These are phyloP conservation scores for Pardosa pseudoannulata DNA, from an alignment of 2,888 invertebrate species.

Conservation along the genomic window DNA sequence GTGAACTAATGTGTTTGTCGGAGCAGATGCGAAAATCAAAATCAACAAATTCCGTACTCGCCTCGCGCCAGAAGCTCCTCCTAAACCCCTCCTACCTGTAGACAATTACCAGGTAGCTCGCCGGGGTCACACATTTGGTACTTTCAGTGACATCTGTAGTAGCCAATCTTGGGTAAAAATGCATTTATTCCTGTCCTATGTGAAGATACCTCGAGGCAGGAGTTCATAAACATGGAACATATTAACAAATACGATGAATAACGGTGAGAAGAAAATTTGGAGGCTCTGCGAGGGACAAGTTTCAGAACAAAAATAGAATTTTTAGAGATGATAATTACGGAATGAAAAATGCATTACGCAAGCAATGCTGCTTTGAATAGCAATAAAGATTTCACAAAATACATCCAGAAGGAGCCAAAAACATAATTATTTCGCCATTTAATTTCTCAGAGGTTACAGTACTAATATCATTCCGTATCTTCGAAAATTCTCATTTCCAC, in stretches of 20 bases:
- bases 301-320: background rate
- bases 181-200: conserved; percentile 25
- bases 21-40: conserved; percentile 27
- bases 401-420: too few species aligned
- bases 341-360: background rate
- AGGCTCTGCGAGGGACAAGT: background rate
- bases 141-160: conserved; percentile 58
- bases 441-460: too few species aligned
- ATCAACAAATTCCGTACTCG: conserved; percentile 47
- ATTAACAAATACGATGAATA: background rate
- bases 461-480: too few species aligned
- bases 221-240: conserved; percentile 4
- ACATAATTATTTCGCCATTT: too few species aligned
- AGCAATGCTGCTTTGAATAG: too few species aligned
- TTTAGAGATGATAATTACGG: background rate
- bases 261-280: background rate
- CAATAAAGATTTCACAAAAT: too few species aligned
- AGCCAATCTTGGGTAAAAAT: conserved; percentile 8
- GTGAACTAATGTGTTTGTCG: conserved; percentile 46
- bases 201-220: conserved; percentile 17
- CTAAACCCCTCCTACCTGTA: conserved; percentile 50
- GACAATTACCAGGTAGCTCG: conserved; percentile 47
- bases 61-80: conserved; percentile 45
- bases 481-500: too few species aligned
- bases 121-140: conserved; percentile 41